Base-by-base conservation (phyloP, 2,113 vertebrate species). In the Brienomyrus brachyistius region DNA sequence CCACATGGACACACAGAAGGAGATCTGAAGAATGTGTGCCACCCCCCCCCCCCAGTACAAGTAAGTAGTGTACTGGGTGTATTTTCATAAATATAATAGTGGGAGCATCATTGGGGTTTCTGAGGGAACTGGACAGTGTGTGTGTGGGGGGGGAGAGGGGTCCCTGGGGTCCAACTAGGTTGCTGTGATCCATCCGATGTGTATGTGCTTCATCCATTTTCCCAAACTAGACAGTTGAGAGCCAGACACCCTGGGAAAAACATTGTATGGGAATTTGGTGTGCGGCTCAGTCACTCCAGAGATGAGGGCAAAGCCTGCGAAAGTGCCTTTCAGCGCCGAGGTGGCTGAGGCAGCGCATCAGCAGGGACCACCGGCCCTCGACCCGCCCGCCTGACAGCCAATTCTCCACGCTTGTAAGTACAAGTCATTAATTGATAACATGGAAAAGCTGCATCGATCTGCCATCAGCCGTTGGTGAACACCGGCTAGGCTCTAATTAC, bases 351-450 rank as follows among this genome's bases (percentile, higher is more conserved):
- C 10, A 74, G 90, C 90, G 87, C 84, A 11, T 89, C 52, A 0
- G 21, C 31, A 51, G 83, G 91, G 88, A 89, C 40, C 43, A 54
- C 62, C 86, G 87, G 85, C 89, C 90, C 90, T 90, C 89, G 5
- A 62, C 45, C 88, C 27, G 89, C 80, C 90, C 92, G 91, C 93
- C 93, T 89, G 48, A 93, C 92, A 93, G 92, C 91, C 92, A 92
- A 95, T 95, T 94, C 94, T 93, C 94, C 92, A 92, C 77, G 93
- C 94, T 93, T 95, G 95, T 96, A 95, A 95, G 96, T 94, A 95
- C 95, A 95, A 92, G 91, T 94, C 94, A 94, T 96, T 95, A 96
- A 96, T 95, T 96, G 96, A 96, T 96, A 96, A 96, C 90, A 94
- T 92, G 93, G 95, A 95, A 95, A 96, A 95, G 92, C 94, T 35